Percentiles rank a stretch among this genome's conserved stretches.
Conservation (phyloP, 2,888 invertebrate genomes). For the Camptogramma bilineatum region DNA sequence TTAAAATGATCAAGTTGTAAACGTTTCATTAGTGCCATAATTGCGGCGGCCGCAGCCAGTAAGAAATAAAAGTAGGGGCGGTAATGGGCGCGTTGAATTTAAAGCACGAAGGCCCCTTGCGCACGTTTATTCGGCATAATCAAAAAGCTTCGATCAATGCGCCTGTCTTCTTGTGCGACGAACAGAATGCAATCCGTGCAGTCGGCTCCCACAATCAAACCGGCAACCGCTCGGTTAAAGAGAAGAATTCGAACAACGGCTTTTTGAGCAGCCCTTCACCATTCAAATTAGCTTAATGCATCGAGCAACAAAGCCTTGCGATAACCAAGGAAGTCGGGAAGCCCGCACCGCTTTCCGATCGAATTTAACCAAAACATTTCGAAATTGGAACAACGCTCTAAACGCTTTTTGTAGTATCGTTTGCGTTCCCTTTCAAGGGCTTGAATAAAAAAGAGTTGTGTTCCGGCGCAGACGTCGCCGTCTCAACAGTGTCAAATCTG, state of each 20-base stretch:
- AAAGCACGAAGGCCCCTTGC: conserved; percentile 55
- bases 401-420: conserved; percentile 51
- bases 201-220: conserved; percentile 75
- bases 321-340: conserved; percentile 74
- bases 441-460: conserved; percentile 69
- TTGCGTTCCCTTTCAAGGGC: conserved; percentile 54
- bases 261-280: conserved; percentile 78
- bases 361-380: conserved; percentile 63
- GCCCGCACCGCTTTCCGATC: conserved; percentile 59
- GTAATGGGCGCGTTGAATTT: conserved; percentile 63
- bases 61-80: conserved; percentile 53
- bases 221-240: conserved; percentile 71
- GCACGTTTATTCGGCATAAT: conserved; percentile 62
- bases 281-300: conserved; percentile 85
- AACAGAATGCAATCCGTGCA: conserved; percentile 76
- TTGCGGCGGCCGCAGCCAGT: conserved; percentile 38
- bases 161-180: conserved; percentile 71
- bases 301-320: conserved; percentile 78
- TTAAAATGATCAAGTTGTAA: conserved; percentile 47
- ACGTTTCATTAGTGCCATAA: conserved; percentile 48
- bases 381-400: conserved; percentile 49
- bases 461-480: conserved; percentile 74
- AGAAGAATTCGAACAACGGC: conserved; percentile 81
- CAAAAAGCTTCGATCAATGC: conserved; percentile 73
- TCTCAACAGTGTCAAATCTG: conserved; percentile 74